Evolutionary conservation across 1,140 invertebrate species (phyloP).

Genomic region (Probaryconus sp.): DNA sequence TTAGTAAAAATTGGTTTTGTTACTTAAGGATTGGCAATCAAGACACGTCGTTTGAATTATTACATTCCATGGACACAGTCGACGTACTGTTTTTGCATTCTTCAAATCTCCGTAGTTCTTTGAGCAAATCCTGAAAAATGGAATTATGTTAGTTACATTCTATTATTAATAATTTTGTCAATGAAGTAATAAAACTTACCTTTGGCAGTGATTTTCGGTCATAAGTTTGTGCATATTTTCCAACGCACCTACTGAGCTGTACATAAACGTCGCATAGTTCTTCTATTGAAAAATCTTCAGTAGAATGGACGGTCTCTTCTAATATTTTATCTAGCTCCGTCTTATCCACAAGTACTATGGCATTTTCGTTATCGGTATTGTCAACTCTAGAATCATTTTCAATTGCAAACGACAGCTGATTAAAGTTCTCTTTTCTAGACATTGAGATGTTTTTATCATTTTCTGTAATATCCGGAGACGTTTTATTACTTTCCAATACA

Average conservation of each 20-base stretch:
- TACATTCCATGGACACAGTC: background rate
- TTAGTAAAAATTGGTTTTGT: background rate
- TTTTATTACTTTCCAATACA: conserved; percentile 18
- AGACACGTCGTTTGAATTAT: conserved; percentile 8
- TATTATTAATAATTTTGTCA: conserved; percentile 29
- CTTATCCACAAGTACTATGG: conserved; percentile 80
- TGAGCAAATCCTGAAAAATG: conserved; percentile 76
- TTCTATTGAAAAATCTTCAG: conserved; percentile 79
- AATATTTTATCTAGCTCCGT: conserved; percentile 81
- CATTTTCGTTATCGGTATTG: conserved; percentile 24
- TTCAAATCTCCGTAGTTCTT: conserved; percentile 73
- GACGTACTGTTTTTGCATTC: conserved; percentile 53
- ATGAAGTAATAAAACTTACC: conserved; percentile 75
- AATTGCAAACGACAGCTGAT: conserved; percentile 72
- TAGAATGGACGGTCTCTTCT: conserved; percentile 78
- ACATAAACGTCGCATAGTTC: conserved; percentile 82
- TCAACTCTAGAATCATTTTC: conserved; percentile 69
- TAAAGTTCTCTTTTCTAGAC: conserved; percentile 24
- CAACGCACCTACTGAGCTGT: conserved; percentile 80
- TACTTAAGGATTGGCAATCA: background rate
- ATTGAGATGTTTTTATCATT: background rate
- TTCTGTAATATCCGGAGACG: conserved; percentile 6
- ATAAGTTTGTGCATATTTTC: conserved; percentile 76
- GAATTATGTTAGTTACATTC: conserved; percentile 30
- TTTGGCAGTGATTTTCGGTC: conserved; percentile 81